A percentile compares a stretch with the other conserved stretches of the same genome.
Evolutionary conservation across 2,113 vertebrate species (phyloP).

Genomic region (Tragulus kanchil): DNA sequence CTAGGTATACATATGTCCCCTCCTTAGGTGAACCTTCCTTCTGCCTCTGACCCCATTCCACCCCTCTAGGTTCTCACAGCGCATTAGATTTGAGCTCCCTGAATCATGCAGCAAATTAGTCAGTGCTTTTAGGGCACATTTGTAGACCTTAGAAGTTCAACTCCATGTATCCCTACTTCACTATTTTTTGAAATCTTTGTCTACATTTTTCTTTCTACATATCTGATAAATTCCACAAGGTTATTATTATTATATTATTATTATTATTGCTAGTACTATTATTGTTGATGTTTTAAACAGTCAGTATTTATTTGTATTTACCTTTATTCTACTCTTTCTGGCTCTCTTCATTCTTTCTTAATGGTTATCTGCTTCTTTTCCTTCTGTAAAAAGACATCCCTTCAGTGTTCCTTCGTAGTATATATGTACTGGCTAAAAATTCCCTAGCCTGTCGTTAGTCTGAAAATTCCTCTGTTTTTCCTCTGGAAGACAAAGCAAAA

Average conservation of each 20-base stretch:
- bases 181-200: neutral
- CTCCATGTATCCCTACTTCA: neutral
- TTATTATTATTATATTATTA: too few species aligned
- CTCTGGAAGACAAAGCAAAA: slow-evolving; percentile 2
- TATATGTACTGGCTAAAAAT: neutral
- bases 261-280: neutral
- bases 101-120: neutral
- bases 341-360: neutral
- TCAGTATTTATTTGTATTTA: neutral
- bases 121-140: neutral
- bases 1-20: neutral
- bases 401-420: neutral
- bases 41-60: neutral
- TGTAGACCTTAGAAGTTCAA: neutral
- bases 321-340: neutral
- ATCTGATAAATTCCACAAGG: neutral
- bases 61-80: neutral
- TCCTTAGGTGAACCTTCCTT: neutral
- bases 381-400: neutral
- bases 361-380: neutral
- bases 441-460: neutral
- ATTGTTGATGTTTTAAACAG: neutral
- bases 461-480: neutral
- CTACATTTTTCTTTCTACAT: neutral
- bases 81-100: neutral